Conservation (phyloP, 2,113 vertebrate species). For the Camelus bactrianus region DNA sequence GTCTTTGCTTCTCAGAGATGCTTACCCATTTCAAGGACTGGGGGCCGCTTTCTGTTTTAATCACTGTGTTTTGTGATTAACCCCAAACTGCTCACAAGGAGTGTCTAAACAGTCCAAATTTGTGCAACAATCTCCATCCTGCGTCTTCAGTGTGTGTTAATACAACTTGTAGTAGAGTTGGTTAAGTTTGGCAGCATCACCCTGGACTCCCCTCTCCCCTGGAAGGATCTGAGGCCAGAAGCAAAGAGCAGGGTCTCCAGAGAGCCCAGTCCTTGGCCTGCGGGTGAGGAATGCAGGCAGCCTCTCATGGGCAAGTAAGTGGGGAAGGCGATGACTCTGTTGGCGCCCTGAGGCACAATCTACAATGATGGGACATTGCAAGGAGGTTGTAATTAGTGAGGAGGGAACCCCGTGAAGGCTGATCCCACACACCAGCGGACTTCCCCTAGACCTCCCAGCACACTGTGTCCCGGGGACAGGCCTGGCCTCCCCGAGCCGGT, state of each 20-base stretch:
- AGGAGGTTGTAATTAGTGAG: neutral
- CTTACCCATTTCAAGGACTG: neutral
- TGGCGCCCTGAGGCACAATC: neutral
- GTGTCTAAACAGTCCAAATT: neutral
- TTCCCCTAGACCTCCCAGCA: neutral
- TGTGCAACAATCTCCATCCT: neutral
- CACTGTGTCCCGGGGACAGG: neutral
- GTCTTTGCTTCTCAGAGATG: neutral
- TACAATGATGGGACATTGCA: neutral
- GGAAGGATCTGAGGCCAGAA: neutral
- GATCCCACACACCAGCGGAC: accelerated
- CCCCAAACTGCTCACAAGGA: neutral
- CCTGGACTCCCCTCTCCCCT: neutral
- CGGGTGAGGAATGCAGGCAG: neutral
- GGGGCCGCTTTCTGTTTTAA: neutral
- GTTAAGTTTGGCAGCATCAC: neutral
- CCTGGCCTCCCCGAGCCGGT: neutral
- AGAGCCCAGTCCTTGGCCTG: neutral
- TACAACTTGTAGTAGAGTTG: accelerated
- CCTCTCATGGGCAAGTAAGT: neutral
- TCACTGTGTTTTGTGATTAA: neutral
- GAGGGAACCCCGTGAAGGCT: neutral
- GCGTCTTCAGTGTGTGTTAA: neutral
- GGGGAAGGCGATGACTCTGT: neutral
- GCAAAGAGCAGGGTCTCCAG: neutral